phyloP scores from a whole-genome alignment of 2,797 vertebrate species.

The Hoplostethus atlanticus region DNA sequence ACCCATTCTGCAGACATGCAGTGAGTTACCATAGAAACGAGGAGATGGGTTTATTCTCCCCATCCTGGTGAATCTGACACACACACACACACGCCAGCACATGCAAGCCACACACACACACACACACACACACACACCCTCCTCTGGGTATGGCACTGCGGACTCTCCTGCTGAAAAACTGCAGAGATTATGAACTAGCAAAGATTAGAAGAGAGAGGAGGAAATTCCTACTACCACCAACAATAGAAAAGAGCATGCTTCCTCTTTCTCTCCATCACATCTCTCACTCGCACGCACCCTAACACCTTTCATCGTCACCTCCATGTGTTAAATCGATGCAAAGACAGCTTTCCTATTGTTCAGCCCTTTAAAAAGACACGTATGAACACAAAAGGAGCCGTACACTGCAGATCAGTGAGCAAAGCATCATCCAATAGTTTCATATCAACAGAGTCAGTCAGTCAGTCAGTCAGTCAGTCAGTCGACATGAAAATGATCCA shows the following conservation, averaged over 20 bases:
- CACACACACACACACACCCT: conserved; percentile 17
- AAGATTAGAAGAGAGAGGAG: conserved; percentile 31
- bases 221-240: conserved; percentile 44
- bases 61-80: conserved; percentile 50
- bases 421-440: background rate
- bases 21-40: conserved; percentile 83
- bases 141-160: conserved; percentile 53
- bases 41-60: conserved; percentile 75
- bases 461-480: too few species aligned
- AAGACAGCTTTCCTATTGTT: conserved; percentile 38
- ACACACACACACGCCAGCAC: conserved; percentile 46
- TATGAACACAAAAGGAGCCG: conserved; percentile 17
- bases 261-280: conserved; percentile 49
- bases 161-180: conserved; percentile 63
- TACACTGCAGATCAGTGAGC: conserved; percentile 26
- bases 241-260: conserved; percentile 66
- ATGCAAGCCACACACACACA: background rate
- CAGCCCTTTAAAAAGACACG: conserved; percentile 5
- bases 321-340: conserved; percentile 42
- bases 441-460: background rate
- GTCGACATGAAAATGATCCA: too few species aligned
- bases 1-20: conserved; percentile 81
- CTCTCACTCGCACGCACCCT: conserved; percentile 16
- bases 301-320: conserved; percentile 24
- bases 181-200: conserved; percentile 60